Evolutionary conservation across 2,113 vertebrate species (phyloP), one percentile per base, ranked within the genome.

Genomic region (Carlito syrichta): DNA sequence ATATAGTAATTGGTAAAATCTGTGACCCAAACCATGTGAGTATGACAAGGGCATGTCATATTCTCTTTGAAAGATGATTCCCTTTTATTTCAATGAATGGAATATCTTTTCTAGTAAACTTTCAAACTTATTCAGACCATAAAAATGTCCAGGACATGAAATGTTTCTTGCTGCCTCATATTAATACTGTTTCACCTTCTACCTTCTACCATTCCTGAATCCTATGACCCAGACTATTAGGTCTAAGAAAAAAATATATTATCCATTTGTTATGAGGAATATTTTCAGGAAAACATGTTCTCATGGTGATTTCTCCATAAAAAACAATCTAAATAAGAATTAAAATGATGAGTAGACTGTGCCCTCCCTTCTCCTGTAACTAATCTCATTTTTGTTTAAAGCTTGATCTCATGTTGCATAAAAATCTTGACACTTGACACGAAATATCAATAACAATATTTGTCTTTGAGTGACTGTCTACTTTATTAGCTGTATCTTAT

Each of bases 1-100:
- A 11, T 73, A 69, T 19, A 84, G 58, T 92, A 93, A 96, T 94
- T 95, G 93, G 63, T 60, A 93, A 97, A 97, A 54, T 89, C 86
- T 45, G 14, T 94, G 93, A 96, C 86, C 93, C 71, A 87, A n/a
- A 68, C 56, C 54, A 30, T 89, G 76, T 69, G 89, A 76, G 10
- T 54, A 38, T 96, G 94, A 95, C 76, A 94, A 71, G n/a, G 40
- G 19, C 74, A 85, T 32, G 8, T 85, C 86, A 85, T 50, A 38
- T 73, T 56, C 25, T 91, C 73, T 93, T 86, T 94, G 92, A 94
- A 88, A 96, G 74, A 88, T 89, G 43, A 12, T 68, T 89, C n/a
- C 27, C n/a, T 76, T 96, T 40, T 86, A 77, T 14, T 40, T 43
- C 83, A 87, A 38, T 84, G 63, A 95, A 93, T 92, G 76, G 69